phyloP scores from a whole-genome alignment of 1,140 invertebrate genomes.

The Metopolophium dirhodum region DNA sequence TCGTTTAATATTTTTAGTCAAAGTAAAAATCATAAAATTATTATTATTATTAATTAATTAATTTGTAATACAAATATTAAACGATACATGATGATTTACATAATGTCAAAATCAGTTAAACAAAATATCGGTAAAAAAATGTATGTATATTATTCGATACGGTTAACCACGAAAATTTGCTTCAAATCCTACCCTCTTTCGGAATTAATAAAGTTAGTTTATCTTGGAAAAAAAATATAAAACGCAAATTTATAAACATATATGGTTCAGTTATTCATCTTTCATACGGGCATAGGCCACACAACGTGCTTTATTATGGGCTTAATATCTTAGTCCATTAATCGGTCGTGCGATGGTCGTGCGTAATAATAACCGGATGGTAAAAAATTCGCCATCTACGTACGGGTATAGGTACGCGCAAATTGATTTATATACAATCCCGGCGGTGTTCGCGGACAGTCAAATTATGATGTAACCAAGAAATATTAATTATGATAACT shows the following conservation, averaged over 20 bases:
- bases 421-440: neutral
- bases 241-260: neutral
- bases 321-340: neutral
- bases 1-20: too few relatives aligned
- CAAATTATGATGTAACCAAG: neutral
- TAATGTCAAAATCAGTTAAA: too few relatives aligned
- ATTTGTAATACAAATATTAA: too few relatives aligned
- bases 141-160: too few relatives aligned
- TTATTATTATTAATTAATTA: too few relatives aligned
- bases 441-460: neutral
- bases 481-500: conserved; percentile 1
- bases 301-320: neutral
- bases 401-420: neutral
- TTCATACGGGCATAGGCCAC: neutral
- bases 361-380: neutral
- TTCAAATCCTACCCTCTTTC: too few relatives aligned
- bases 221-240: neutral
- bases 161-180: too few relatives aligned
- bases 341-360: too few relatives aligned
- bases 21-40: too few relatives aligned
- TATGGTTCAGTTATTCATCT: neutral
- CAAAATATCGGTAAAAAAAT: too few relatives aligned
- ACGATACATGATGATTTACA: too few relatives aligned
- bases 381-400: neutral
- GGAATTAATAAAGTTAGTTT: too few relatives aligned